Evolutionary conservation across 1,140 invertebrate genomes (phyloP).

Genomic region (Sinella curviseta): DNA sequence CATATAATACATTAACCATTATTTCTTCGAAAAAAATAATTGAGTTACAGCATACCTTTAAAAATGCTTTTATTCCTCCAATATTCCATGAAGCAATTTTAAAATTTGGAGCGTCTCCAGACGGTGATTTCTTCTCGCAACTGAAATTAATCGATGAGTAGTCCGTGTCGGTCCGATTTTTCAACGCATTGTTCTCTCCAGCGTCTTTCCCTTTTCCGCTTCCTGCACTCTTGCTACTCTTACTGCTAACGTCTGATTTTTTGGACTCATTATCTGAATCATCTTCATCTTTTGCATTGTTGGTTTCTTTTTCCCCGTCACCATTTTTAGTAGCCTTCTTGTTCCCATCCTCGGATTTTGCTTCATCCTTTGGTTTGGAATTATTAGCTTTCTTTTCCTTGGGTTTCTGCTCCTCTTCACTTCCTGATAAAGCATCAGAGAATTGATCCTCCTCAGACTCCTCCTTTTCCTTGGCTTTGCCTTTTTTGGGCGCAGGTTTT

Average conservation of each 20-base stretch:
- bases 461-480: conserved; percentile 16
- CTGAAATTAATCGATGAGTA: conserved; percentile 64
- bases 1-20: no score
- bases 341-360: conserved; percentile 25
- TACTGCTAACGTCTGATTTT: conserved; percentile 30
- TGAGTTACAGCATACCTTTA: no score
- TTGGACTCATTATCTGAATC: conserved; percentile 40
- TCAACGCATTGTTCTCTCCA: conserved; percentile 49
- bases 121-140: conserved; percentile 63
- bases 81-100: conserved; percentile 96
- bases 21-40: no score
- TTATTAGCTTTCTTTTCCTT: conserved; percentile 39
- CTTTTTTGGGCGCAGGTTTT: neutral
- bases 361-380: conserved; percentile 32
- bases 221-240: neutral
- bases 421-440: conserved; percentile 21
- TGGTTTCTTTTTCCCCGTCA: conserved; percentile 50
- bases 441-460: conserved; percentile 30
- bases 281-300: conserved; percentile 52
- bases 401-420: conserved; percentile 37
- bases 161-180: conserved; percentile 63
- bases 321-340: conserved; percentile 45
- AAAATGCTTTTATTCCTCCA: conserved; percentile 84
- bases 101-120: conserved; percentile 73
- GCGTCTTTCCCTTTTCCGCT: conserved; percentile 6